Conservation (phyloP, 1,140 invertebrate species). For the Venustaconcha ellipsiformis region DNA sequence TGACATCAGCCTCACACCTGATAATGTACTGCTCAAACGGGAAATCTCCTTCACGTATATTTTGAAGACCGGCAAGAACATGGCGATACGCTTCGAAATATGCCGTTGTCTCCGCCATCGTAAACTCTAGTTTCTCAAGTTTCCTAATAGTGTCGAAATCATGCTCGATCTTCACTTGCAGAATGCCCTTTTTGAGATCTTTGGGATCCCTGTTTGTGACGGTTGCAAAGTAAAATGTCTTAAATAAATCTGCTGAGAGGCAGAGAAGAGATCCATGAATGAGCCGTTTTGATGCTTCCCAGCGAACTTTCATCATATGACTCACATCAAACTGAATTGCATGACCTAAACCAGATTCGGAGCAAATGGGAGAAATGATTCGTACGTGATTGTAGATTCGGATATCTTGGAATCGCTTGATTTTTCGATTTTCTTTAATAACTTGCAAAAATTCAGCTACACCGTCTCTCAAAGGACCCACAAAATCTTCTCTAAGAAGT, state of each 20-base stretch:
- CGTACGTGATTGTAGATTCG: constrained; percentile 51
- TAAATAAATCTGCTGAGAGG: constrained; percentile 78
- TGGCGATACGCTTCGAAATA: constrained; percentile 72
- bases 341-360: constrained; percentile 38
- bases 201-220: constrained; percentile 74
- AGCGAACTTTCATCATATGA: constrained; percentile 52
- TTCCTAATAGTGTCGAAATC: neutral
- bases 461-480: constrained; percentile 65
- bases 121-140: constrained; percentile 1
- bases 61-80: constrained; percentile 66
- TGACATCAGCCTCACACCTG: constrained; percentile 42
- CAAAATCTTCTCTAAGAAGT: constrained; percentile 79
- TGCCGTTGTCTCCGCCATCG: constrained; percentile 69
- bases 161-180: constrained; percentile 66
- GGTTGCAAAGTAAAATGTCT: constrained; percentile 76
- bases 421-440: constrained; percentile 11
- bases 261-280: constrained; percentile 81
- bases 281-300: constrained; percentile 73
- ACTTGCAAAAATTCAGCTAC: constrained; percentile 42
- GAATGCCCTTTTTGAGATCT: constrained; percentile 43
- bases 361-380: constrained; percentile 33
- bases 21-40: constrained; percentile 63
- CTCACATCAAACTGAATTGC: constrained; percentile 55
- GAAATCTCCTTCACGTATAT: constrained; percentile 43
- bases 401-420: constrained; percentile 33